Percentiles rank a stretch among this genome's conserved stretches.
Conservation (phyloP, 2,113 vertebrate genomes). For the Pan troglodytes region DNA sequence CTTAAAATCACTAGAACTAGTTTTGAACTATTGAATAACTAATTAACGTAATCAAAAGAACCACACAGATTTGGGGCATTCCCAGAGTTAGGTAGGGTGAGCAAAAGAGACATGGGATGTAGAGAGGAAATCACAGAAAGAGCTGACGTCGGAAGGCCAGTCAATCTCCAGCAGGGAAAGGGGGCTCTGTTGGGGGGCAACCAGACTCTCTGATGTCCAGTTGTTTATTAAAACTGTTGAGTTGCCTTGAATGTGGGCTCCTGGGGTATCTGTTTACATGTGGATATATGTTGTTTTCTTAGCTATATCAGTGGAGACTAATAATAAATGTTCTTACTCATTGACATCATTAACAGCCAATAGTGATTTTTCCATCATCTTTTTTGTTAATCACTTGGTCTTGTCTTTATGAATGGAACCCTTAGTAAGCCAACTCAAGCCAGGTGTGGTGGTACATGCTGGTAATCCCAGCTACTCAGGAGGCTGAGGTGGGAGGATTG, state of each 20-base stretch:
- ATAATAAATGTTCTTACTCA: neutral
- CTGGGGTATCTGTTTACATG: neutral
- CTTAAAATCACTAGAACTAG: neutral
- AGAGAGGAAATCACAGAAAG: neutral
- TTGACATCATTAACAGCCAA: neutral
- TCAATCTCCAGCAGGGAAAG: neutral
- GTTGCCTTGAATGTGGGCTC: neutral
- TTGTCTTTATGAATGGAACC: neutral
- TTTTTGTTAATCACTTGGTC: neutral
- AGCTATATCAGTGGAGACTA: neutral
- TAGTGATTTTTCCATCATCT: neutral
- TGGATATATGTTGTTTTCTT: neutral
- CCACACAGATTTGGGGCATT: neutral
- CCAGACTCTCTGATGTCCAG: neutral
- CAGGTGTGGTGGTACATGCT: no score
- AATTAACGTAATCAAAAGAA: neutral
- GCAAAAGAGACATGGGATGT: neutral
- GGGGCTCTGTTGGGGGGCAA: neutral
- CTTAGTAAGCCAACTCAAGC: neutral
- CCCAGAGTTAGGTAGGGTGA: neutral
- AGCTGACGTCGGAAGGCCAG: neutral
- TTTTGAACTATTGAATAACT: neutral
- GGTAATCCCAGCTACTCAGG: no score
- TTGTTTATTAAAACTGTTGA: neutral
- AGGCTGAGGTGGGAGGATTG: no score